Evolutionary conservation across 2,113 vertebrate species (phyloP), one percentile per base, ranked within the genome.

Genomic region (Nannobrachium achirus): DNA sequence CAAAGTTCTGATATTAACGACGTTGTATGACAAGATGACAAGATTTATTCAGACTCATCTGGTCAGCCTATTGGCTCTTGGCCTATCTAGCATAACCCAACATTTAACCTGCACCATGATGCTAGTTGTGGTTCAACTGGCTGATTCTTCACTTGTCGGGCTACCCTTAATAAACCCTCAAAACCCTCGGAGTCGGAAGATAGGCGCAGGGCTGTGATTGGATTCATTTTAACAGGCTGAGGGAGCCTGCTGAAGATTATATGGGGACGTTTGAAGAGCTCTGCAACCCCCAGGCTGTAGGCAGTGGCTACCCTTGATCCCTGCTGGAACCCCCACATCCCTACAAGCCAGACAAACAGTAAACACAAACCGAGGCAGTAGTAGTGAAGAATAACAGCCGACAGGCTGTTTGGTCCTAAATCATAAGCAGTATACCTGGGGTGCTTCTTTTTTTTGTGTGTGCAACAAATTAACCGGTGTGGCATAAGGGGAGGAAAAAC

Each of bases 211-310:
- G 71, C 62, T 76, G 69, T 81, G 71, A 81, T 70, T 62, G 75
- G 79, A 79, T 79, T 73, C 60, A 63, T 76, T 87, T 85, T 85
- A 90, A 88, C 80, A 63, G 79, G 69, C 76, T 80, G 42, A 78
- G 60, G 61, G 87, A 88, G 83, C 81, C 80, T 85, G 83, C 76
- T 75, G 64, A 45, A 66, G 82, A 89, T 92, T 90, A 89, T 72
- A 71, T 33, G 72, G 73, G 63, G 67, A 86, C 81, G 79, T 90
- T 86, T 85, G 81, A 86, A 69, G 69, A 78, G 82, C 76, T 88
- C n/a, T n/a, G n/a, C 64, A 71, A 58, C 71, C 78, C 71, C 66
- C 73, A 79, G 81, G 77, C 84, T 64, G 62, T 73, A 72, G 58
- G 18, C 68, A 81, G 64, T 66, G 66, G 67, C 63, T 79, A 48